Conservation (phyloP, 2,888 invertebrate genomes). For the Drosophila greeni region DNA sequence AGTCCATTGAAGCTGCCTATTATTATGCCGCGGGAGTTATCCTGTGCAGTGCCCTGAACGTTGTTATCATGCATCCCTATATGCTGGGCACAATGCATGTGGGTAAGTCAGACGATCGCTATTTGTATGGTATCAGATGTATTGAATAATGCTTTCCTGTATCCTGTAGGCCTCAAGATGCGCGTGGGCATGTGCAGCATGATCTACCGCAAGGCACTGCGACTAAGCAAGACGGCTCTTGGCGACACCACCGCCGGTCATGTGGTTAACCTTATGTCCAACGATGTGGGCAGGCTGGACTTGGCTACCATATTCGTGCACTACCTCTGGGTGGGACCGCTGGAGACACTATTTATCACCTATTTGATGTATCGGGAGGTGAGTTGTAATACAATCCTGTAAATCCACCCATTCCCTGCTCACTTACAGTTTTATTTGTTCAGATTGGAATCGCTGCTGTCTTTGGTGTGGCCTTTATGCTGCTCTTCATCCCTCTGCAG, state of each 20-base stretch:
- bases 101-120: slow-evolving; percentile 78
- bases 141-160: not conserved
- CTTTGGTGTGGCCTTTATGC: slow-evolving; percentile 81
- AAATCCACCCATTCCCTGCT: not conserved
- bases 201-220: slow-evolving; percentile 84
- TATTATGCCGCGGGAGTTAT: slow-evolving; percentile 87
- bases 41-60: slow-evolving; percentile 85
- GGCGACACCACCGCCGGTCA: slow-evolving; percentile 87
- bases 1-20: slow-evolving; percentile 82
- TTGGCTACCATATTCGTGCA: slow-evolving; percentile 90
- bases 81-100: slow-evolving; percentile 86
- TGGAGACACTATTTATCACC: slow-evolving; percentile 90
- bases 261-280: slow-evolving; percentile 94
- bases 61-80: slow-evolving; percentile 90
- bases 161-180: slow-evolving; percentile 80
- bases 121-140: not conserved
- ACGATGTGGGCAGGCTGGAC: slow-evolving; percentile 88
- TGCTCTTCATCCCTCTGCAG: slow-evolving; percentile 87
- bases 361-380: slow-evolving; percentile 86
- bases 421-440: slow-evolving; percentile 49
- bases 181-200: slow-evolving; percentile 85
- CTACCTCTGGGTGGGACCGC: slow-evolving; percentile 93
- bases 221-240: slow-evolving; percentile 85
- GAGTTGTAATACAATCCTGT: slow-evolving; percentile 20
- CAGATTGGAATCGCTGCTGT: slow-evolving; percentile 81